phyloP scores from a whole-genome alignment of 2,113 vertebrate species.

The Pterocles orientalis region DNA sequence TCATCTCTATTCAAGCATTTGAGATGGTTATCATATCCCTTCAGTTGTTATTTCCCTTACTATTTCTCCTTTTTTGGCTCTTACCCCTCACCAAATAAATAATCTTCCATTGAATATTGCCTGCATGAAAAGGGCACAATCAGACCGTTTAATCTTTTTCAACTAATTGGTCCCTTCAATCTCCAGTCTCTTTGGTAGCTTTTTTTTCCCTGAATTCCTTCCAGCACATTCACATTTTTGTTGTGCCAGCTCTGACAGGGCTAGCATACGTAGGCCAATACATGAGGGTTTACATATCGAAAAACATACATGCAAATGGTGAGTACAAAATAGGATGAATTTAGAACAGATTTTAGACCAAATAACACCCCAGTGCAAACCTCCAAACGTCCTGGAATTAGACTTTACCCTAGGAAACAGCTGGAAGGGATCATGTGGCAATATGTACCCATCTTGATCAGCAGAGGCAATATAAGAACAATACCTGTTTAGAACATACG shows the following conservation, averaged over 20 bases:
- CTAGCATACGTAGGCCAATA: not conserved
- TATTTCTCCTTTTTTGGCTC: not conserved
- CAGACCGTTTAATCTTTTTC: constrained; percentile 22
- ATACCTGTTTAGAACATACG: not conserved
- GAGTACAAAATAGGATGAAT: not conserved
- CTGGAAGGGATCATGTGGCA: not conserved
- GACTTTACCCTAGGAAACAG: not conserved
- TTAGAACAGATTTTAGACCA: not conserved
- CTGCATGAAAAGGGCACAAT: not conserved
- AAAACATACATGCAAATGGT: not conserved
- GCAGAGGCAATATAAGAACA: not conserved
- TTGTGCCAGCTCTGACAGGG: not conserved
- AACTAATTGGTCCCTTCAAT: constrained; percentile 23
- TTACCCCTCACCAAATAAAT: not conserved
- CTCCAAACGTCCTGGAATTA: not conserved
- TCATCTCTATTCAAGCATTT: not conserved
- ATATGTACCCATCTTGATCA: not conserved
- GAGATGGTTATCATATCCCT: not conserved
- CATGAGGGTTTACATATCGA: not conserved
- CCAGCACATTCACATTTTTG: not conserved
- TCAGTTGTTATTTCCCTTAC: not conserved
- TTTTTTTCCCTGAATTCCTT: not conserved
- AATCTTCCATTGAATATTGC: not conserved
- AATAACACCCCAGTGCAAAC: not conserved
- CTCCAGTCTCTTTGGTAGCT: not conserved